Conservation (phyloP, 2,888 invertebrate genomes). For the Plagiodera versicolora region DNA sequence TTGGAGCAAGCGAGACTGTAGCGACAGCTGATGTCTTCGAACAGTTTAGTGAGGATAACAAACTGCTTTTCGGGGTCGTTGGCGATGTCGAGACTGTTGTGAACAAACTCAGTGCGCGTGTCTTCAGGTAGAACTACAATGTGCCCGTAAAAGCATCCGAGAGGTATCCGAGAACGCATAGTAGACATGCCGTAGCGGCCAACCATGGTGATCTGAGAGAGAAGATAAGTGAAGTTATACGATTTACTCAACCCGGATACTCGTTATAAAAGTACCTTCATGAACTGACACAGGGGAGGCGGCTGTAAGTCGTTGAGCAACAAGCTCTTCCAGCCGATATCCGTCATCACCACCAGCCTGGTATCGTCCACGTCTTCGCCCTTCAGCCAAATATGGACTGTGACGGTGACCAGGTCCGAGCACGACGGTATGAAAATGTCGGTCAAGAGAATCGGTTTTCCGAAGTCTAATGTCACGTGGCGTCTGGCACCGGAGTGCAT, state of each 20-base stretch:
- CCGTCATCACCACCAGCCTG: conserved; percentile 80
- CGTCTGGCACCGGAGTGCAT: conserved; percentile 94
- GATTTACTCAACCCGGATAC: too few species aligned
- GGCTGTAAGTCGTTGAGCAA: conserved; percentile 89
- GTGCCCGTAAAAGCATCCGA: conserved; percentile 94
- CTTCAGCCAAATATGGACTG: conserved; percentile 87
- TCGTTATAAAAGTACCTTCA: too few species aligned
- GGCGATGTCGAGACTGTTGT: conserved; percentile 43
- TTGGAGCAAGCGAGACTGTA: conserved; percentile 84
- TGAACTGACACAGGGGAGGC: conserved; percentile 83
- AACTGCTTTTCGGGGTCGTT: conserved; percentile 62
- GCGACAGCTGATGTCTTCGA: conserved; percentile 79
- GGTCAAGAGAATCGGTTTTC: conserved; percentile 81
- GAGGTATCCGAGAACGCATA: conserved; percentile 84
- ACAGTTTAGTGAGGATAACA: conserved; percentile 67
- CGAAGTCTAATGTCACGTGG: conserved; percentile 90
- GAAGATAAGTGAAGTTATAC: too few species aligned
- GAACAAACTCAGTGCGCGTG: conserved; percentile 54
- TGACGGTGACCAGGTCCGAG: conserved; percentile 79
- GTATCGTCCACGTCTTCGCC: conserved; percentile 85
- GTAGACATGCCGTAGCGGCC: conserved; percentile 91
- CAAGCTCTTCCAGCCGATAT: conserved; percentile 84
- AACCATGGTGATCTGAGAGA: conserved; percentile 78
- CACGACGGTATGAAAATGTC: conserved; percentile 83
- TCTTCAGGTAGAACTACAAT: conserved; percentile 70